Evolutionary conservation across 2,888 invertebrate genomes (phyloP).

Genomic region (Eristalinus sepulchralis): DNA sequence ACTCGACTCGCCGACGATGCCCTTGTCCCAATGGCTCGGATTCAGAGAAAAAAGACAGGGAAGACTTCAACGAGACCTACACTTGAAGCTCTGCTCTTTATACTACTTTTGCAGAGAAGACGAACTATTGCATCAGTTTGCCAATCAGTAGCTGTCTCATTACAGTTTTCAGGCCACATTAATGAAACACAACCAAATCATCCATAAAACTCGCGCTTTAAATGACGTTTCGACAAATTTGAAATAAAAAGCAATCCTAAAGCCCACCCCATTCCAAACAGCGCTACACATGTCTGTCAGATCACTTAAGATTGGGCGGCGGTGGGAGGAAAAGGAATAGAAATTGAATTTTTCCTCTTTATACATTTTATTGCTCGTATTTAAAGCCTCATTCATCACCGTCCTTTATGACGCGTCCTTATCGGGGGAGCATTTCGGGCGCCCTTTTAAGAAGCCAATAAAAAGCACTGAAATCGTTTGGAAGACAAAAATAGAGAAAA

Average conservation of each 20-base stretch:
- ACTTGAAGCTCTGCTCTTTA: too few species aligned
- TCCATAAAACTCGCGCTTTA: neutral
- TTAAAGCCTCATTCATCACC: neutral
- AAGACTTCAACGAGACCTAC: too few species aligned
- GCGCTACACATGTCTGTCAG: neutral
- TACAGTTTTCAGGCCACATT: too few species aligned
- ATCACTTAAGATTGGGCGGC: neutral
- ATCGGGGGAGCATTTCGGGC: neutral
- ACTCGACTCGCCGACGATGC: too few species aligned
- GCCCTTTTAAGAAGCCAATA: neutral
- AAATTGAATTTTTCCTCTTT: neutral
- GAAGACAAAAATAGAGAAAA: neutral
- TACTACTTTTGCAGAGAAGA: too few species aligned
- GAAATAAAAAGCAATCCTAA: neutral
- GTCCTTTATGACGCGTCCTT: neutral
- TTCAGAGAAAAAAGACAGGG: too few species aligned
- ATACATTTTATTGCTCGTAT: neutral
- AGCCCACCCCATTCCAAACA: neutral
- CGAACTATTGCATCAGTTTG: too few species aligned
- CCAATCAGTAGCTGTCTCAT: too few species aligned
- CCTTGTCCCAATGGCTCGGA: too few species aligned
- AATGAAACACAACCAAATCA: neutral
- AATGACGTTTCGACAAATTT: neutral
- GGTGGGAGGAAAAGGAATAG: neutral
- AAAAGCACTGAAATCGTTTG: neutral